These are phyloP conservation scores for Chondrilla cf. caribensis DNA, from an alignment of 37 sponge, comb jelly and placozoan species.

Conservation along the genomic window DNA sequence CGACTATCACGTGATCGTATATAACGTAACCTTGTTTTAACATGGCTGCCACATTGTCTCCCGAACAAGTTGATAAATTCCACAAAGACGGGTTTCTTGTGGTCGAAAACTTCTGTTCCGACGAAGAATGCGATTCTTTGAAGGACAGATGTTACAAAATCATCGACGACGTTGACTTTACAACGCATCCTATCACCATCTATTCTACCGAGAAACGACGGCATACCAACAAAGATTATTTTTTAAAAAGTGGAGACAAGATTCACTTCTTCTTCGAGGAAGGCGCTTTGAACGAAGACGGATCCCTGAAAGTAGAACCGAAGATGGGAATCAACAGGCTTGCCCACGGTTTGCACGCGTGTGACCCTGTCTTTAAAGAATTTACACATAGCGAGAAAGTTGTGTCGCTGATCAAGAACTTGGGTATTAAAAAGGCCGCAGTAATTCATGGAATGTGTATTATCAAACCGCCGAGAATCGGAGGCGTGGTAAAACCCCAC, in stretches of 20 bases:
- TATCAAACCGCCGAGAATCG: slow-evolving; percentile 84
- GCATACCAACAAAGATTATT: slow-evolving; percentile 76
- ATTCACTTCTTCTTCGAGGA: slow-evolving; percentile 96
- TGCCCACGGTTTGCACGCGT: slow-evolving; percentile 89
- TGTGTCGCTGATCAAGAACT: slow-evolving; percentile 37
- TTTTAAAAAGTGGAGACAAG: slow-evolving; percentile 89
- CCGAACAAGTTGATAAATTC: slow-evolving; percentile 34
- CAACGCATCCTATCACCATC: slow-evolving; percentile 61
- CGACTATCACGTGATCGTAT: too few species aligned
- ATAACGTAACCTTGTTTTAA: too few species aligned
- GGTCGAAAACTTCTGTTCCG: slow-evolving; percentile 58
- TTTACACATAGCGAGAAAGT: slow-evolving; percentile 62
- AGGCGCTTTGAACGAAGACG: slow-evolving; percentile 70
- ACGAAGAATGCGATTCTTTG: slow-evolving; percentile 63
- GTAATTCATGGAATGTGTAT: slow-evolving; percentile 95
- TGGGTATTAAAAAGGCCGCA: slow-evolving; percentile 66
- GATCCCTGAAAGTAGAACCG: slow-evolving; percentile 52
- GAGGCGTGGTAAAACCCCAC: slow-evolving; percentile 80
- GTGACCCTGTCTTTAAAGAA: slow-evolving; percentile 76
- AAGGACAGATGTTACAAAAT: slow-evolving; percentile 31
- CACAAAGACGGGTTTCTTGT: slow-evolving; percentile 74
- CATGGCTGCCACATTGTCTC: not conserved
- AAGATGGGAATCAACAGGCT: slow-evolving; percentile 84
- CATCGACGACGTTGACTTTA: slow-evolving; percentile 58
- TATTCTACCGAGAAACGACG: slow-evolving; percentile 57